A percentile compares a stretch with the other conserved stretches of the same genome.
phyloP scores from a whole-genome alignment of 2,113 vertebrate species.

The Antidorcas marsupialis region DNA sequence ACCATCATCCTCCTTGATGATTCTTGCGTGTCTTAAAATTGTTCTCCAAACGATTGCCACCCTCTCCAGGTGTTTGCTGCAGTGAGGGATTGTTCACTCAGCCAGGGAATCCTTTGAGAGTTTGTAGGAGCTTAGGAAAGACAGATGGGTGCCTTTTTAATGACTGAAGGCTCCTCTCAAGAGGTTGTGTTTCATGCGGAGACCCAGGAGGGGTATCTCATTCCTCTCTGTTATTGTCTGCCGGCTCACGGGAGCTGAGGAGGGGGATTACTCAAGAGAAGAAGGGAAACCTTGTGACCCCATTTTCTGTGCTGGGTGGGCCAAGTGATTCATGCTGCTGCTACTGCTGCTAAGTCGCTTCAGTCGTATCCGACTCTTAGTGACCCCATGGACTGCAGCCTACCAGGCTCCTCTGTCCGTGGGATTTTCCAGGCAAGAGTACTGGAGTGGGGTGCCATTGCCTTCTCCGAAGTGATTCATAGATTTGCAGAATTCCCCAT shows the following conservation, averaged over 20 bases:
- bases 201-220: not conserved
- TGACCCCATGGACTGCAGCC: too few species aligned
- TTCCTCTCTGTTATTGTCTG: not conserved
- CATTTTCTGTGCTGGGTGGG: not conserved
- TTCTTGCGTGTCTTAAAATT: not conserved
- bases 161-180: not conserved
- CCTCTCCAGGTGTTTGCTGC: not conserved
- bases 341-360: too few species aligned
- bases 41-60: not conserved
- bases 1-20: not conserved
- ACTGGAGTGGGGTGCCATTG: too few species aligned
- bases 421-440: too few species aligned
- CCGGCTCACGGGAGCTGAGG: not conserved
- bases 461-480: too few species aligned
- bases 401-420: too few species aligned
- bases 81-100: not conserved
- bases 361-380: too few species aligned
- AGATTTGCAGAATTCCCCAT: not conserved
- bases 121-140: not conserved
- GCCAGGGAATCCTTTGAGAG: not conserved
- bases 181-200: not conserved
- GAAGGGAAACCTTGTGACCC: not conserved
- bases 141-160: not conserved
- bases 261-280: not conserved
- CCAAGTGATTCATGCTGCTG: too few species aligned